Evolutionary conservation across 1,140 invertebrate genomes (phyloP).

Genomic region (Rhagoletis zephyria): DNA sequence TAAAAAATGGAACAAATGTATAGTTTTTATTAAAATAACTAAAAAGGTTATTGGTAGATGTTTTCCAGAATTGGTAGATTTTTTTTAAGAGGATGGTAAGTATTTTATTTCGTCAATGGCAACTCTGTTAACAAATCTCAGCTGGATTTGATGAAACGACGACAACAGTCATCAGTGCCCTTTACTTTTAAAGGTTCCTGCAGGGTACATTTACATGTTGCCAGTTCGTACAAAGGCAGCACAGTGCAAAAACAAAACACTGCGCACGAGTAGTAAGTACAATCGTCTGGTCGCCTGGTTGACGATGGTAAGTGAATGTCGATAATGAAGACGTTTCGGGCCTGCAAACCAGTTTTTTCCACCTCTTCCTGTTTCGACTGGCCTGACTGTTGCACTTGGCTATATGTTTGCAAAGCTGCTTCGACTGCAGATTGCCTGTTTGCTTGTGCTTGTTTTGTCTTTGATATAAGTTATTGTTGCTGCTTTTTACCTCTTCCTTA

Average conservation of each 20-base stretch:
- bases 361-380: not conserved
- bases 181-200: not conserved
- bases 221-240: not conserved
- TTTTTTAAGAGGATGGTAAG: too few relatives aligned
- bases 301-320: conserved; percentile 40
- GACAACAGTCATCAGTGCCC: too few relatives aligned
- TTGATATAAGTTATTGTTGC: not conserved
- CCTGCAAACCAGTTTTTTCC: conserved; percentile 31
- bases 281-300: conserved; percentile 45
- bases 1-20: too few relatives aligned
- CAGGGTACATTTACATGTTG: not conserved
- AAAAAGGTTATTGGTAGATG: too few relatives aligned
- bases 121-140: too few relatives aligned
- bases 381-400: too few relatives aligned
- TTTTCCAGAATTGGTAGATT: too few relatives aligned
- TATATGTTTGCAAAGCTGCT: not conserved
- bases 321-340: conserved; percentile 50
- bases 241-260: not conserved
- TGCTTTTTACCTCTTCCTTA: not conserved
- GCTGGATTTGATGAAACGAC: too few relatives aligned
- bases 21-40: too few relatives aligned
- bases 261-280: not conserved
- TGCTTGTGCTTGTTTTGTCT: not conserved
- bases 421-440: not conserved
- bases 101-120: too few relatives aligned